Evolutionary conservation across 2,888 invertebrate genomes (phyloP).

Genomic region (Cheilosia vernalis): DNA sequence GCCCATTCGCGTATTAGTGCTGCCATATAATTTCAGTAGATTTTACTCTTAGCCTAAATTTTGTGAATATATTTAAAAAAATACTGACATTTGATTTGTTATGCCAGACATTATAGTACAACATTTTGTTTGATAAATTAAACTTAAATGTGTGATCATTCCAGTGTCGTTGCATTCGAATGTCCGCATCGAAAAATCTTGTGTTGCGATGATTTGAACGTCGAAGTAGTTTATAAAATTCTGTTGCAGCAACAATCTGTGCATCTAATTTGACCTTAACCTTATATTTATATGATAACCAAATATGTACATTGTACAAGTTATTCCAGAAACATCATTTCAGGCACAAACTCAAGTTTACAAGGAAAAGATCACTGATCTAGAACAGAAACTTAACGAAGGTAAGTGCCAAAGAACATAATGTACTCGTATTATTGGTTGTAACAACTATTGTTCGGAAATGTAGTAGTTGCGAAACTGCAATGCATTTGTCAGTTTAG

Average conservation of each 20-base stretch:
- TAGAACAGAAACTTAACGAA: slow-evolving; percentile 79
- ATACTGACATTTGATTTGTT: too few relatives aligned
- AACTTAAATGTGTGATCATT: too few relatives aligned
- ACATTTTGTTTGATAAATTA: too few relatives aligned
- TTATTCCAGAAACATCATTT: slow-evolving; percentile 66
- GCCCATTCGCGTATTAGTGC: too few relatives aligned
- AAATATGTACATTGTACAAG: slow-evolving; percentile 63
- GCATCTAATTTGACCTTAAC: slow-evolving; percentile 18
- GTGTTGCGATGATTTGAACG: neutral
- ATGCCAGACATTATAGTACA: too few relatives aligned
- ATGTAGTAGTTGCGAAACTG: neutral
- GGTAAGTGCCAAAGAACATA: neutral
- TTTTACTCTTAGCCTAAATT: too few relatives aligned
- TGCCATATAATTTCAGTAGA: too few relatives aligned
- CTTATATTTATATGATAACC: slow-evolving; percentile 46
- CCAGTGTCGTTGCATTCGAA: too few relatives aligned
- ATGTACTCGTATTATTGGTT: neutral
- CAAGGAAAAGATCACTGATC: slow-evolving; percentile 81
- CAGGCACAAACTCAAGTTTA: slow-evolving; percentile 82
- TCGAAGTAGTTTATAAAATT: neutral
- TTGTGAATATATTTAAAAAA: too few relatives aligned
- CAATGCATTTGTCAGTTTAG: too few relatives aligned
- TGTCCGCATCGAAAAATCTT: neutral
- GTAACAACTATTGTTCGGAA: slow-evolving; percentile 13
- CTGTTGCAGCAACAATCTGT: neutral